phyloP scores from a whole-genome alignment of 2,113 vertebrate genomes.

The Otocyon megalotis region DNA sequence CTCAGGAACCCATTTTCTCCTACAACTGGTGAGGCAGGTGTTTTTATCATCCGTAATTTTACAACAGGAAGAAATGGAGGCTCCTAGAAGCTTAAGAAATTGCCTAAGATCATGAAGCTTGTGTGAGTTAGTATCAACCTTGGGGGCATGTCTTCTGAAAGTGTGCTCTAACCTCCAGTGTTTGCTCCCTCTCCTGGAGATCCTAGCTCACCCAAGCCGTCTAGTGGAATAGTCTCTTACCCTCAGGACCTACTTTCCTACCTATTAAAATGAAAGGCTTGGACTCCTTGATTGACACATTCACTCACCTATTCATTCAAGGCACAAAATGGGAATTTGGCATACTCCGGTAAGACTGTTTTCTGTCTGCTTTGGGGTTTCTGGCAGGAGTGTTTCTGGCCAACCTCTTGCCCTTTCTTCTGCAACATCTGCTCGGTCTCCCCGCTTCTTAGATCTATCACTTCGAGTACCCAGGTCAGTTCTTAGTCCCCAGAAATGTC shows the following conservation, averaged over 20 bases:
- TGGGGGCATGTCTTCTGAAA: not conserved
- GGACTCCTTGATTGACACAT: not conserved
- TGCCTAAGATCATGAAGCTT: not conserved
- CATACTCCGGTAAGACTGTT: not conserved
- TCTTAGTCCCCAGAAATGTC: not conserved
- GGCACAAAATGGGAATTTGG: not conserved
- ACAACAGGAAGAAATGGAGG: not conserved
- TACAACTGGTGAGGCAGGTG: not conserved
- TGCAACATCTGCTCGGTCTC: too few relatives aligned
- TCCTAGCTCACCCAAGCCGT: not conserved
- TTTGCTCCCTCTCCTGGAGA: not conserved
- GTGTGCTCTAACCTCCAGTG: not conserved
- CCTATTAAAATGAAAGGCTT: not conserved
- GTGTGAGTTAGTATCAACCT: not conserved
- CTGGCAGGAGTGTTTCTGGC: not conserved
- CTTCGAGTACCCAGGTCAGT: not conserved
- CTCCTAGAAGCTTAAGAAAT: not conserved
- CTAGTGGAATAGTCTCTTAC: not conserved
- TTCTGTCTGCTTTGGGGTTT: not conserved
- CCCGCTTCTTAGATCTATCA: not conserved
- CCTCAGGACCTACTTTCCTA: not conserved
- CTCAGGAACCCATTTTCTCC: not conserved
- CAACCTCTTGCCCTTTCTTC: not conserved
- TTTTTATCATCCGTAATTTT: not conserved
- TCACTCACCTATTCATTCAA: not conserved